Evolutionary conservation across 2,797 vertebrate genomes (phyloP), one percentile per base, ranked within the genome.

Genomic region (Calcarius lapponicus): DNA sequence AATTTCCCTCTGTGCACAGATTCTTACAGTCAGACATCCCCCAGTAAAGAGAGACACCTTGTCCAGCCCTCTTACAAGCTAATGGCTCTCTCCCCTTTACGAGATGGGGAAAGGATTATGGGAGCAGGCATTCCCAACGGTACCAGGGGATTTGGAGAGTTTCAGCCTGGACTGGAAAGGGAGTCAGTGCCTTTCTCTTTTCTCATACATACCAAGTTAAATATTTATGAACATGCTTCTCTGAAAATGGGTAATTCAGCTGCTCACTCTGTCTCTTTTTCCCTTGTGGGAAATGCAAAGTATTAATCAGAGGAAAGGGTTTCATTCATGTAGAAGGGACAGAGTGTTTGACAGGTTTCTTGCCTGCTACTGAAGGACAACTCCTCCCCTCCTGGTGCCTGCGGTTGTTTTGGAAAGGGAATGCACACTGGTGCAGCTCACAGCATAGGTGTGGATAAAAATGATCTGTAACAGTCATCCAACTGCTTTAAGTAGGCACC

Each of bases 281-380:
- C 94, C 76, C 90, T 69, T 73, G 51, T 60, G 89, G 61, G 53
- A 92, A 91, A 92, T 54, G 57, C n/a, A 34, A 93, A 74, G 21
- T 78, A 83, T 88, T 96, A 93, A 94, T 92, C 85, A 90, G 82
- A 92, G 60, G 45, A 90, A 86, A 86, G 17, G 69, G 48, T 80
- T 90, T 91, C 90, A 78, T 79, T 96, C 87, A 92, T 60, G 43
- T 58, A 47, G 73, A 94, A 94, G 89, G 88, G 88, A 91, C 70
- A 56, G 29, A 34, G 19, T 31, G 70, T 79, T 62, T 79, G 88
- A 94, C 69, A 61, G 85, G 73, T 89, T 91, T 94, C 91, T 93
- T 81, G 72, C 66, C 65, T 72, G 88, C 57, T 81, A 40, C 74
- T 80, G 83, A 93, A 94, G 83, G 90, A 82, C 83, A 96, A 20